phyloP scores from a whole-genome alignment of 2,113 vertebrate species.

The Copsychus sechellarum region DNA sequence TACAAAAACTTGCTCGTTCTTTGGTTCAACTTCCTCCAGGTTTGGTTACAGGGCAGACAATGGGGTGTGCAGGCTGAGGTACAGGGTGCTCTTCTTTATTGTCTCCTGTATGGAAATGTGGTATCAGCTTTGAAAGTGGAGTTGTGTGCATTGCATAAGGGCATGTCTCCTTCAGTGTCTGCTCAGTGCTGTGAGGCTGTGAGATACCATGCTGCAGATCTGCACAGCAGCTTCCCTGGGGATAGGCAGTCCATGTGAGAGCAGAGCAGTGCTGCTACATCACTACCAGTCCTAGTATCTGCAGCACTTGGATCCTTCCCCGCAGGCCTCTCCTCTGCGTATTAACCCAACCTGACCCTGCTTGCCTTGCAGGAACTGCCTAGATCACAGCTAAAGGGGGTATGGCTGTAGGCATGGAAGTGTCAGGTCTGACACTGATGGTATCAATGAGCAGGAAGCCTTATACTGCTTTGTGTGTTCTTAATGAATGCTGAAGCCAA shows the following conservation, averaged over 20 bases:
- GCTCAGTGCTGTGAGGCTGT: neutral
- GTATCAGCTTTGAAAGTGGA: neutral
- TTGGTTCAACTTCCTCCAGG: neutral
- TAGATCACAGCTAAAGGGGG: neutral
- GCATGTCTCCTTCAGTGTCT: neutral
- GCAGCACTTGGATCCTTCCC: slow-evolving; percentile 8
- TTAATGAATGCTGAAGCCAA: neutral
- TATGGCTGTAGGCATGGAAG: slow-evolving; percentile 10
- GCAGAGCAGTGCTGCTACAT: neutral
- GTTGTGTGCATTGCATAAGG: neutral
- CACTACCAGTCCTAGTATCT: neutral
- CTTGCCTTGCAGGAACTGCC: slow-evolving; percentile 21
- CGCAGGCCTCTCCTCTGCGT: neutral
- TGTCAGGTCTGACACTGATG: slow-evolving; percentile 13
- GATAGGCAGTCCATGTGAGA: neutral
- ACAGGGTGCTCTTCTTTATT: neutral
- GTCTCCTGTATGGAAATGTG: neutral
- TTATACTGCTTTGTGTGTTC: neutral
- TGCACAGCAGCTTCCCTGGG: neutral
- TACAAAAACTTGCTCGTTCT: neutral
- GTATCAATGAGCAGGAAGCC: slow-evolving; percentile 3
- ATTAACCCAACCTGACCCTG: slow-evolving; percentile 38
- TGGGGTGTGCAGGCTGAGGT: neutral
- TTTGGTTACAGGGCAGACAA: neutral
- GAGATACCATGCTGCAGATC: neutral